Evolutionary conservation across 2,888 invertebrate genomes (phyloP).

Genomic region (Meteorus colon): DNA sequence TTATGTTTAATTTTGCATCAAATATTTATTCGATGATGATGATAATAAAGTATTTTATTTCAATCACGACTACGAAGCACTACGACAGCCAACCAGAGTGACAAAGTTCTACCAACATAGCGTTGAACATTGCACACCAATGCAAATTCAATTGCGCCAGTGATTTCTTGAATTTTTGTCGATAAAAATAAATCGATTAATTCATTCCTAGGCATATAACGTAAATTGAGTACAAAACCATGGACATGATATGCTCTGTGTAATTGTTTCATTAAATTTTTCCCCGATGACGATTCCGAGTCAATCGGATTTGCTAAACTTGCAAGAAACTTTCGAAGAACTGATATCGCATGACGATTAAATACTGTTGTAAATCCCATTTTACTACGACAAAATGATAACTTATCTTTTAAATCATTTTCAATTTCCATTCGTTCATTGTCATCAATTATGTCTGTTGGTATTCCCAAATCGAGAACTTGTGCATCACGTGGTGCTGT

Average conservation of each 20-base stretch:
- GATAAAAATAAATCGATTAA: conserved; percentile 62
- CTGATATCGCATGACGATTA: conserved; percentile 66
- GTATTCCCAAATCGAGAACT: conserved; percentile 58
- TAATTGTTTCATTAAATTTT: conserved; percentile 65
- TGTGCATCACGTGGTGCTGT: conserved; percentile 57
- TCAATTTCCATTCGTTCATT: conserved; percentile 60
- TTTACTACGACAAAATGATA: conserved; percentile 63
- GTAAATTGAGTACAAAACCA: conserved; percentile 66
- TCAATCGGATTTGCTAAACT: conserved; percentile 55
- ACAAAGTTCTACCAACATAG: conserved; percentile 65
- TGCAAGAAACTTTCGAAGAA: conserved; percentile 61
- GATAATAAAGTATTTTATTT: conserved; percentile 26
- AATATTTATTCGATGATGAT: background rate
- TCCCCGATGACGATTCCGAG: conserved; percentile 59
- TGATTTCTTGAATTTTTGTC: conserved; percentile 65
- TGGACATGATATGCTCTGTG: conserved; percentile 68
- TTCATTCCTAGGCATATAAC: conserved; percentile 60
- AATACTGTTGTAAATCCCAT: conserved; percentile 65
- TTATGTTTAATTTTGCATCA: conserved; percentile 55
- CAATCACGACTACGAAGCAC: conserved; percentile 64
- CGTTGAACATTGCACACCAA: conserved; percentile 64
- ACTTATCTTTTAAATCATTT: conserved; percentile 60
- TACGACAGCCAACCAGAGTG: conserved; percentile 66
- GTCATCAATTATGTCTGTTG: conserved; percentile 49
- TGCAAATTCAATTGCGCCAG: conserved; percentile 69